Base-by-base conservation (phyloP, 35 echinoderm and acorn worm genomes). In the Acanthaster planci region DNA sequence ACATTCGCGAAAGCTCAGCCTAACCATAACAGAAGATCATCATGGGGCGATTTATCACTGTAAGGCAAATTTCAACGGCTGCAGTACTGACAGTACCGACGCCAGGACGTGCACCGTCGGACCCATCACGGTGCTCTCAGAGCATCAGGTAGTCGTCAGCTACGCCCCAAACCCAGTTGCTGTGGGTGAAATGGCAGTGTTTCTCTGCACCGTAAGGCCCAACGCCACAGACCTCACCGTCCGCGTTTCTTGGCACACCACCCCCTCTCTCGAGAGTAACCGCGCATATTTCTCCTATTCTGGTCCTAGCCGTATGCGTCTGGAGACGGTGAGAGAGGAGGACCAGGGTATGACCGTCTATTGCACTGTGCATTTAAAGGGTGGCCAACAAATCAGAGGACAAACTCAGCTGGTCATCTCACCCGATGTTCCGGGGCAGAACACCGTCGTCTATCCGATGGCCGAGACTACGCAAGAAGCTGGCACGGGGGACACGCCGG, bases 221-320 rank as follows among this genome's bases (percentile, higher is more conserved):
- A 31, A 26, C 29, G 23, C 9, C 7, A 72, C 64, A 10, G 9
- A 26, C 64, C 23, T 26, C 26, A 9, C 64, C 64, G 10, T 12
- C 26, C 10, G 26, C 1, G 29, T 72, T 14, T 27, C 2, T 26
- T 72, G 64, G 64, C 64, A 72, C 64, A 72, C 64, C 64, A 26
- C 0, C n/a, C 64, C 64, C 29, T 34, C 64, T 31, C 64, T 72
- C 2, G 64, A 9, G 30, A 34, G 10, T 26, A 72, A 72, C 64
- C 64, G 64, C 10, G 64, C 64, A 1, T 72, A 72, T 72, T 72
- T 72, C 64, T 72, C 64, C 2, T 72, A 19, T 31, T 27, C 64
- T 10, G 64, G 64, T 23, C 0, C 15, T 6, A 34, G 26, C 8
- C 18, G 64, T 2, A 72, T 72, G 64, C 18, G 64, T 1, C 30